Evolutionary conservation across 2,888 invertebrate species (phyloP).

Genomic region (Syrista parreyssii): DNA sequence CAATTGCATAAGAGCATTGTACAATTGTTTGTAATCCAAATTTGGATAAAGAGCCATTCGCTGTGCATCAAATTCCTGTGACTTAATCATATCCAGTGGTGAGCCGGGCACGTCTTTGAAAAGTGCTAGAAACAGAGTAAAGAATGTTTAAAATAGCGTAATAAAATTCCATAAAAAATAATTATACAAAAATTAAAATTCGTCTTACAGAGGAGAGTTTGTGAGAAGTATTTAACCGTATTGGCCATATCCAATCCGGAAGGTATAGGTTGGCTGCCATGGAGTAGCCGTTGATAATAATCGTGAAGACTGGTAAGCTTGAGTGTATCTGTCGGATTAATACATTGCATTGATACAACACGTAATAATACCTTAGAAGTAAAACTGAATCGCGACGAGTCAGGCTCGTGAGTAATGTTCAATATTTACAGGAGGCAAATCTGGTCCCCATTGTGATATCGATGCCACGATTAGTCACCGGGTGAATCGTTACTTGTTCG

Average conservation of each 20-base stretch:
- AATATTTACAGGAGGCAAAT: constrained; percentile 90
- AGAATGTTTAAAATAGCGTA: background rate
- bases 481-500: background rate
- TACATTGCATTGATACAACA: background rate
- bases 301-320: constrained; percentile 98
- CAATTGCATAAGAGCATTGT: constrained; percentile 88
- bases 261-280: constrained; percentile 91
- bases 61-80: constrained; percentile 85
- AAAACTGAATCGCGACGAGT: background rate
- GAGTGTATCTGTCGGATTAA: constrained; percentile 83
- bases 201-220: constrained; percentile 91
- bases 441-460: constrained; percentile 87
- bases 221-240: constrained; percentile 97
- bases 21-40: constrained; percentile 96
- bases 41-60: constrained; percentile 95
- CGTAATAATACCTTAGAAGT: background rate
- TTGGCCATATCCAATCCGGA: constrained; percentile 96
- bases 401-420: background rate
- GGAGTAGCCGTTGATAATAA: constrained; percentile 91
- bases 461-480: background rate
- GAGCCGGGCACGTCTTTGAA: constrained; percentile 96
- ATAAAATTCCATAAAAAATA: background rate
- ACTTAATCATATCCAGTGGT: constrained; percentile 90
- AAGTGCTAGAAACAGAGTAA: constrained; percentile 75
- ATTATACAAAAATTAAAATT: background rate